These are phyloP conservation scores for Microcebus tavaratra DNA, from an alignment of 2,113 vertebrate species.

Conservation along the genomic window DNA sequence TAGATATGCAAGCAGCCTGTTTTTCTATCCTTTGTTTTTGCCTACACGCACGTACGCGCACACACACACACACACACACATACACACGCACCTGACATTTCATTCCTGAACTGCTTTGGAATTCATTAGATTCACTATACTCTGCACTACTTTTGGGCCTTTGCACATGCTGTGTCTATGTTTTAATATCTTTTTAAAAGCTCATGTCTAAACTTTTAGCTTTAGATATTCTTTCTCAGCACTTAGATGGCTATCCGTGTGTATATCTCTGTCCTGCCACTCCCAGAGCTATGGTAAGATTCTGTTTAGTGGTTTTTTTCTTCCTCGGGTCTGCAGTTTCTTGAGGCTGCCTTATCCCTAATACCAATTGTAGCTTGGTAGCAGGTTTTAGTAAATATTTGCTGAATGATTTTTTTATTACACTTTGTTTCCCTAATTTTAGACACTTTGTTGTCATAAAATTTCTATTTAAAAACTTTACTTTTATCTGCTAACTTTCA, in stretches of 20 bases:
- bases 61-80: not conserved
- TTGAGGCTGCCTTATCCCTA: not conserved
- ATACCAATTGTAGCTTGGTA: not conserved
- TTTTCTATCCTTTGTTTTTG: not conserved
- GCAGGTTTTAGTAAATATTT: not conserved
- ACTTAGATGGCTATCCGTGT: not conserved
- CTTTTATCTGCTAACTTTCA: not conserved
- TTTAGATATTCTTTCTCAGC: not conserved
- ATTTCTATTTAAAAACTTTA: conserved; percentile 12
- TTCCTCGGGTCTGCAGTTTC: not conserved
- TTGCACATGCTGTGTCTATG: not conserved
- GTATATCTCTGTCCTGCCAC: not conserved
- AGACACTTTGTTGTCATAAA: not conserved
- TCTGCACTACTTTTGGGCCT: not conserved
- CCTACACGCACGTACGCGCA: no score
- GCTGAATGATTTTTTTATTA: not conserved
- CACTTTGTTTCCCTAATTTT: not conserved
- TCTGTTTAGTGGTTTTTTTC: not conserved
- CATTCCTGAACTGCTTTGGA: not conserved
- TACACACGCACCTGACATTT: not conserved
- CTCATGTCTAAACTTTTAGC: not conserved
- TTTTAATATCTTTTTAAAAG: not conserved
- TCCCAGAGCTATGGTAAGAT: not conserved
- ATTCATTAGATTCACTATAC: not conserved
- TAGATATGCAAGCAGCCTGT: not conserved